A percentile compares a stretch with the other conserved stretches of the same genome.
Conservation (phyloP, 2,113 vertebrate species). For the Melanerpes formicivorus region DNA sequence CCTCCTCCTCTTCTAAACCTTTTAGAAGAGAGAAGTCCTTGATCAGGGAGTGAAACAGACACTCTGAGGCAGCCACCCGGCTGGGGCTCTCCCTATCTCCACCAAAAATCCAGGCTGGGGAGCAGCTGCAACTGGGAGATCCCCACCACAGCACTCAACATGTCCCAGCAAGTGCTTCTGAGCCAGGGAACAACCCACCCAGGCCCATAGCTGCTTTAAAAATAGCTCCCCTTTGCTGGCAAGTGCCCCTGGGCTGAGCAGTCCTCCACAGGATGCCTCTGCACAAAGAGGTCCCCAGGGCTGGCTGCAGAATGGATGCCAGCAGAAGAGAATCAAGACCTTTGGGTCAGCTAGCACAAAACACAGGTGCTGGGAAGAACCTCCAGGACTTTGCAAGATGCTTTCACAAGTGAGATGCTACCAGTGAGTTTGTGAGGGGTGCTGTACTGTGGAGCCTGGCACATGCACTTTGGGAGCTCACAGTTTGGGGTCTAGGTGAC, state of each 20-base stretch:
- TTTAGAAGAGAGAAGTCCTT: background rate
- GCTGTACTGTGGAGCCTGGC: background rate
- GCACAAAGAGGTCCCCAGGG: background rate
- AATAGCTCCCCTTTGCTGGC: background rate
- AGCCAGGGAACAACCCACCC: background rate
- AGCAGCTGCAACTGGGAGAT: constrained; percentile 42
- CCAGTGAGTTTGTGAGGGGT: rapidly evolving
- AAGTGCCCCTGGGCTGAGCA: background rate
- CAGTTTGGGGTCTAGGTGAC: rapidly evolving
- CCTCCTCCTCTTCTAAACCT: background rate
- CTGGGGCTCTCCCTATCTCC: background rate
- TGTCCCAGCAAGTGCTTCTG: constrained; percentile 40
- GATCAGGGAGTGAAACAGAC: background rate
- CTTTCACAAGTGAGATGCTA: rapidly evolving
- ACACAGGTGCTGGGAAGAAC: background rate
- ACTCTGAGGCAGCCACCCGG: background rate
- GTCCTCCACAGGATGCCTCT: rapidly evolving
- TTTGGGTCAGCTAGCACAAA: background rate
- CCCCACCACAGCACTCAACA: background rate
- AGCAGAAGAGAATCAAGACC: background rate
- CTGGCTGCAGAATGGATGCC: background rate
- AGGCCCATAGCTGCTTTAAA: background rate
- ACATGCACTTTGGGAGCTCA: rapidly evolving
- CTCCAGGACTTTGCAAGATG: background rate
- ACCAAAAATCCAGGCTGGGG: background rate